Percentiles rank a stretch among this genome's conserved stretches.
These are phyloP conservation scores for Psittacara wagleri DNA, from an alignment of 2,113 vertebrate genomes.

Conservation along the genomic window DNA sequence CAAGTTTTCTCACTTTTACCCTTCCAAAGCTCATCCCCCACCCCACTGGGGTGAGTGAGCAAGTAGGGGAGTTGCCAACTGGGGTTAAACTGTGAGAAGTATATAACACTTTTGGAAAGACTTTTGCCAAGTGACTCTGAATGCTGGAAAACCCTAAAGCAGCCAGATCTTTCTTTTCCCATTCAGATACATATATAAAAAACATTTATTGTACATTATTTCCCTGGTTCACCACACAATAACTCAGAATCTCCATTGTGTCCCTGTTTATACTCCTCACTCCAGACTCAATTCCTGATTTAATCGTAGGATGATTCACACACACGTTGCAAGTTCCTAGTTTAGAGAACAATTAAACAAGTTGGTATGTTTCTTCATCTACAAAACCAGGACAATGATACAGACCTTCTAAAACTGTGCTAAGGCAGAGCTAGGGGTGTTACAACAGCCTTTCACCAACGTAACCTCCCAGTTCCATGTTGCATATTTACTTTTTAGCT, in stretches of 20 bases:
- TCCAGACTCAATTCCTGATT: neutral
- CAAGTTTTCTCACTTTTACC: neutral
- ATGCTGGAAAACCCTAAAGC: neutral
- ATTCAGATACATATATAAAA: neutral
- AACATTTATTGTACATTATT: conserved; percentile 3
- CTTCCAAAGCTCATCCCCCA: neutral
- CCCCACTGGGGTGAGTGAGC: neutral
- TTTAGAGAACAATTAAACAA: neutral
- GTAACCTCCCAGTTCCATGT: neutral
- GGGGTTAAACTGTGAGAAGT: neutral
- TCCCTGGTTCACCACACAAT: neutral
- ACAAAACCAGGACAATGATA: neutral
- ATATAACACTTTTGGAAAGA: neutral
- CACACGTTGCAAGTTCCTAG: neutral
- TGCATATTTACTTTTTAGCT: neutral
- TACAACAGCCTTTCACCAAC: neutral
- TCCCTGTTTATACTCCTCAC: neutral
- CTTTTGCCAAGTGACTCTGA: neutral
- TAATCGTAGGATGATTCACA: neutral
- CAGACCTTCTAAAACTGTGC: accelerated
- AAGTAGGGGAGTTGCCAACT: neutral
- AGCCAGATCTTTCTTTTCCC: neutral
- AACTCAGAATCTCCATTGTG: neutral
- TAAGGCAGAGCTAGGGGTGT: neutral
- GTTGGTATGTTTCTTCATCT: neutral